These are phyloP conservation scores for Drosophila hamatofila DNA, from an alignment of 2,888 invertebrate species.

Conservation along the genomic window DNA sequence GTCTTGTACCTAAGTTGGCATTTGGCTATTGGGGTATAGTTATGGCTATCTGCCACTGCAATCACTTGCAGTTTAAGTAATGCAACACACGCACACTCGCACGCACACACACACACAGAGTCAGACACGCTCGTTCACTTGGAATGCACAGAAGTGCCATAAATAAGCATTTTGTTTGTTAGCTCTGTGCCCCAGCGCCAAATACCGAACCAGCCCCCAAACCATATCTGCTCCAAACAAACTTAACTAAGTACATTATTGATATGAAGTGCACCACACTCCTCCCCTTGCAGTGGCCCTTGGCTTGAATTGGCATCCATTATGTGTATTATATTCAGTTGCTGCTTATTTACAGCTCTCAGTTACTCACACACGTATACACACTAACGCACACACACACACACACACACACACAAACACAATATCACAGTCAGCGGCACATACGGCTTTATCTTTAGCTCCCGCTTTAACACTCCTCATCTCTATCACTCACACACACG, in stretches of 20 bases:
- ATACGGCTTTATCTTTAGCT: conserved; percentile 11
- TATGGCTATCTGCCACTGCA: conserved; percentile 61
- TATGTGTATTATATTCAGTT: conserved; percentile 45
- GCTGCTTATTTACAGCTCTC: conserved; percentile 55
- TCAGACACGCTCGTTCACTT: conserved; percentile 17
- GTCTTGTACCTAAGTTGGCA: conserved; percentile 33
- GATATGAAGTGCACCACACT: conserved; percentile 46
- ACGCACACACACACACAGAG: conserved; percentile 15
- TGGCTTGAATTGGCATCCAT: conserved; percentile 45
- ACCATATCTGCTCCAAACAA: conserved; percentile 15
- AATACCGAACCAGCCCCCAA: conserved; percentile 13
- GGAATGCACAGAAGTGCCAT: conserved; percentile 67
- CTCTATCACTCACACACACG: not conserved
- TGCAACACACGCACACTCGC: conserved; percentile 27
- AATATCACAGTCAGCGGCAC: conserved; percentile 14
- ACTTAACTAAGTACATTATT: conserved; percentile 39
- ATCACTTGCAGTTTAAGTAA: conserved; percentile 68
- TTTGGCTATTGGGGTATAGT: conserved; percentile 43
- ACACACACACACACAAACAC: not conserved
- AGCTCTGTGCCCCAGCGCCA: conserved; percentile 47
- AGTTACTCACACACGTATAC: conserved; percentile 12
- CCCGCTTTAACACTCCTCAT: conserved; percentile 1
- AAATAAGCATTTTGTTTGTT: conserved; percentile 67
- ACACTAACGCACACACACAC: not conserved
- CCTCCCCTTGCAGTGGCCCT: conserved; percentile 24